Conservation (phyloP, 2,113 vertebrate species). For the Istiophorus platypterus region DNA sequence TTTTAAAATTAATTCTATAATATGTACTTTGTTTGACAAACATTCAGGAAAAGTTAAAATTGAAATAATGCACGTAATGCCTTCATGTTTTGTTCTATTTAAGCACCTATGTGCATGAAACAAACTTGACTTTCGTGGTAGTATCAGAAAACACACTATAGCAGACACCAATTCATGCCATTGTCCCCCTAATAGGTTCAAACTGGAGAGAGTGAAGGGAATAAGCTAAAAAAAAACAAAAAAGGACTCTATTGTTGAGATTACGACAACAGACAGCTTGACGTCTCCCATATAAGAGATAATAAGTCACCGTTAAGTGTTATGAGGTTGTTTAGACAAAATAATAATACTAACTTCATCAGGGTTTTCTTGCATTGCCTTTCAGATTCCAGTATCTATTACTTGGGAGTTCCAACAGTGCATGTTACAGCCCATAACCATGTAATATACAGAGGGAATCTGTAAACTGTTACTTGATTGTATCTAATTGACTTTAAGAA, state of each 20-base stretch:
- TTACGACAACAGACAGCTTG: background rate
- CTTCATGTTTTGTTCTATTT: background rate
- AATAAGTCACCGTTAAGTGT: background rate
- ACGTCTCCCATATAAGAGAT: background rate
- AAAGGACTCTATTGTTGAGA: too few relatives aligned
- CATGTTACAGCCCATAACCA: too few relatives aligned
- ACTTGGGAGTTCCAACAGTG: too few relatives aligned
- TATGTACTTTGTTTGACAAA: background rate
- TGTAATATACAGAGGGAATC: too few relatives aligned
- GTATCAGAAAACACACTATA: background rate
- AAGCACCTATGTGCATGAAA: background rate
- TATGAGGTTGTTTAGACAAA: background rate
- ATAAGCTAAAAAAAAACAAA: too few relatives aligned
- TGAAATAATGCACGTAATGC: background rate
- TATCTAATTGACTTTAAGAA: background rate
- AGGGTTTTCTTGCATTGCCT: constrained; percentile 1
- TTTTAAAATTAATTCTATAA: background rate
- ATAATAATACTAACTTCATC: background rate
- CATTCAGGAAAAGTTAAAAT: background rate
- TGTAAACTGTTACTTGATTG: too few relatives aligned
- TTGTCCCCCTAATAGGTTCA: background rate
- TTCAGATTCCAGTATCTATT: too few relatives aligned
- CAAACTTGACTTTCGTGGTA: background rate
- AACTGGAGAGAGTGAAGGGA: too few relatives aligned
- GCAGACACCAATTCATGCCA: background rate